Evolutionary conservation across 2,113 vertebrate species (phyloP), one percentile per base, ranked within the genome.

Genomic region (Pelmatolapia mariae): DNA sequence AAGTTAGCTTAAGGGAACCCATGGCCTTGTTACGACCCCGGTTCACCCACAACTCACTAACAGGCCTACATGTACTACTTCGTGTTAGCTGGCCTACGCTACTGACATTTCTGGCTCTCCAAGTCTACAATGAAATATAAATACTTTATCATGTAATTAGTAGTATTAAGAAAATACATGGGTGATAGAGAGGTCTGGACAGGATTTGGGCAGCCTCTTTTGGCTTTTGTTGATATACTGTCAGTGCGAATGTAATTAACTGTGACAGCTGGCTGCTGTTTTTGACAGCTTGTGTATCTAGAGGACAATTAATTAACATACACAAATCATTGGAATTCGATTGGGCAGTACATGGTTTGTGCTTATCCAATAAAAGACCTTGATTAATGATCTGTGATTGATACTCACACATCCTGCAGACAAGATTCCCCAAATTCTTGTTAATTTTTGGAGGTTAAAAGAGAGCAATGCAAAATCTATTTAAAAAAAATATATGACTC

Each of bases 181-280:
- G 9, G 13, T 76, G 57, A 57, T 3, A 54, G 50, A 86, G 40
- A 50, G 33, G 56, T 11, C 50, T 86, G 87, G 79, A 86, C 26
- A 50, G 47, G 43, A 71, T 73, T 66, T 91, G 66, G 57, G 80
- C 53, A 82, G 45, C 57, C 33, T 45, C 50, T 52, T 38, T 88
- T 56, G 81, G 79, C 85, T 63, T 87, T 40, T 4, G 1, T 19
- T 78, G 22, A 89, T 63, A 83, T 43, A 36, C 52, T 86, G 82
- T 86, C 81, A 79, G 7, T 50, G 61, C 68, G 16, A 50, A 59
- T 79, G 18, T 91, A 76, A 84, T 56, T 71, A 87, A 57, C 40
- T 84, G 6, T 71, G 81, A 85, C 87, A 45, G 83, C 50, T 89
- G 85, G 85, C 81, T 83, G 90, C 87, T 81, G 61, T 52, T 85